Percentiles rank a stretch among this genome's conserved stretches.
These are phyloP conservation scores for Lepidurus packardi DNA, from an alignment of 1,140 invertebrate species.

Conservation along the genomic window DNA sequence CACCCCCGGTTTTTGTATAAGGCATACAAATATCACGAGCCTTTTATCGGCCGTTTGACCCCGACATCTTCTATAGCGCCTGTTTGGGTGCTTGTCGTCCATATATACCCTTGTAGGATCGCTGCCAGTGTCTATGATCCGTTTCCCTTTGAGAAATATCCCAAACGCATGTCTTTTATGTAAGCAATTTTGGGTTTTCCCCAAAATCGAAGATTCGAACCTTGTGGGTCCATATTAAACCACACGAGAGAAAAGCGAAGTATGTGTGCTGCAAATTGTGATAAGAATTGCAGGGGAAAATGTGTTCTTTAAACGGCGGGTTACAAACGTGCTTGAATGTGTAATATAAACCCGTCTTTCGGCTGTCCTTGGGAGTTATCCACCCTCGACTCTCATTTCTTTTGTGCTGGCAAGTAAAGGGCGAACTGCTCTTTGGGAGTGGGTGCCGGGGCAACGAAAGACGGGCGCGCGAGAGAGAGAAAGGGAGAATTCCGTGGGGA, in stretches of 20 bases:
- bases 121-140: neutral
- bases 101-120: neutral
- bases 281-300: neutral
- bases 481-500: neutral
- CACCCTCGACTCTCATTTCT: neutral
- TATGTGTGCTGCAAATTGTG: neutral
- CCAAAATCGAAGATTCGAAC: neutral
- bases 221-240: neutral
- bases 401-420: too few species aligned
- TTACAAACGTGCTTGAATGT: neutral
- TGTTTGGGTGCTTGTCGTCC: neutral
- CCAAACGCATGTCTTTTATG: neutral
- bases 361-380: neutral
- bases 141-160: neutral
- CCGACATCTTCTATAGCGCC: neutral
- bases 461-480: neutral
- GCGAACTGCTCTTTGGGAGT: too few species aligned
- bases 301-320: neutral
- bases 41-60: constrained; percentile 18
- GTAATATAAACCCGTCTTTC: neutral
- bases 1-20: constrained; percentile 1
- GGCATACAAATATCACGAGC: constrained; percentile 9
- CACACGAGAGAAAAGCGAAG: neutral
- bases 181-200: neutral
- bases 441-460: neutral